phyloP scores from a whole-genome alignment of 2,797 vertebrate genomes.

The Iguana delicatissima region DNA sequence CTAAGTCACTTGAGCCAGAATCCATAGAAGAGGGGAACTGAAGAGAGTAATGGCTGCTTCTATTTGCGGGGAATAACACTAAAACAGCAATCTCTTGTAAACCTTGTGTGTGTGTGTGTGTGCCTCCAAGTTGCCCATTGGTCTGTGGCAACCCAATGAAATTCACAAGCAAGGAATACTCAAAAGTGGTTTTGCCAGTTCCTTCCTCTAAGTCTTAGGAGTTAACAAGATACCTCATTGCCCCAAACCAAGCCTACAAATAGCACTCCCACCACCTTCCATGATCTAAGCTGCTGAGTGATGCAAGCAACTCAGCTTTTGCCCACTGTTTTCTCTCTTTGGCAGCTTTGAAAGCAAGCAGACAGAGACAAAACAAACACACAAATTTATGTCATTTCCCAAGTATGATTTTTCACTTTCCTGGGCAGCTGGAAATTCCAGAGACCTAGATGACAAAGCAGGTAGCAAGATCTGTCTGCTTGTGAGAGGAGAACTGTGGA shows the following conservation, averaged over 20 bases:
- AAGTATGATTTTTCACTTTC: no score
- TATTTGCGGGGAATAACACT: neutral
- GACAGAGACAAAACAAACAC: neutral
- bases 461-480: neutral
- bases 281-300: neutral
- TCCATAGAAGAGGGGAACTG: rapidly evolving
- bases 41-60: neutral
- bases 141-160: no score
- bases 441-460: neutral
- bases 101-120: no score
- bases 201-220: neutral
- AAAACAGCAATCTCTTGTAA: neutral
- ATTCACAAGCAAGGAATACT: no score
- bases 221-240: neutral
- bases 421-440: neutral
- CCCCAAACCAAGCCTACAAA: neutral
- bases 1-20: constrained; percentile 37
- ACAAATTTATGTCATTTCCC: neutral
- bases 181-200: no score
- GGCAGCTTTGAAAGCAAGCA: neutral
- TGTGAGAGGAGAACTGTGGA: neutral
- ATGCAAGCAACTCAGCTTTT: neutral
- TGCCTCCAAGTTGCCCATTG: no score
- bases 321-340: neutral
- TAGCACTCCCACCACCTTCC: neutral